Evolutionary conservation across 2,113 vertebrate genomes (phyloP), one percentile per base, ranked within the genome.

Genomic region (Corythaixoides concolor): DNA sequence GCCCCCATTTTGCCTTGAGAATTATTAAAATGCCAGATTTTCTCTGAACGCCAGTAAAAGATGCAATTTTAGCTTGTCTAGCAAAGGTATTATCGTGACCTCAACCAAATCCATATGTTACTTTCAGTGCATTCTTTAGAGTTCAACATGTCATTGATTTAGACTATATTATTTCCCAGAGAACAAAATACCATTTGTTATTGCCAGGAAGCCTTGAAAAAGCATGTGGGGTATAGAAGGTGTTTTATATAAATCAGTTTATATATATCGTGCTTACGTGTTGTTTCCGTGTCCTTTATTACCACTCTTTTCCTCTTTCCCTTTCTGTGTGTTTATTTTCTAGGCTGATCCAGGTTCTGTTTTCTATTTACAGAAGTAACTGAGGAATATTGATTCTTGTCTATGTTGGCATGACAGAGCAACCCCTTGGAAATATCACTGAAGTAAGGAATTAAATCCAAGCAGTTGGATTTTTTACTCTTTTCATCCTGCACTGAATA

Each of bases 361-460:
- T 94, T 94, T 94, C 52, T 88, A 37, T 92, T 97, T 90, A 55
- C 79, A 90, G 74, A 83, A 85, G 68, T 73, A 86, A 49, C 60
- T 78, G 64, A 87, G 49, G 43, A 90, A 86, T 94, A 95, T 69
- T 97, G 90, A 83, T 89, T 87, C 66, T 92, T 83, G 77, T 60
- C 85, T 77, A 1, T 90, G 78, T 85, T 94, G 85, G 78, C 93
- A 89, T 78, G 78, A 49, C 77, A 58, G 43, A 75, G 59, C 82
- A 90, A 67, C 69, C 53, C 50, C 78, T 95, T 90, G 85, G 69
- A 95, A 97, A 88, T 94, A 93, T 11, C 59, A 82, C 41, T 76
- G 69, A 96, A 95, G 35, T 93, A 89, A 97, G 87, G 95, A 93
- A 96, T 88, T 33, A 85, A 89, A 93, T 64, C 66, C 68, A 60